Evolutionary conservation across 1,140 invertebrate genomes (phyloP).

Genomic region (Lucilia cuprina): DNA sequence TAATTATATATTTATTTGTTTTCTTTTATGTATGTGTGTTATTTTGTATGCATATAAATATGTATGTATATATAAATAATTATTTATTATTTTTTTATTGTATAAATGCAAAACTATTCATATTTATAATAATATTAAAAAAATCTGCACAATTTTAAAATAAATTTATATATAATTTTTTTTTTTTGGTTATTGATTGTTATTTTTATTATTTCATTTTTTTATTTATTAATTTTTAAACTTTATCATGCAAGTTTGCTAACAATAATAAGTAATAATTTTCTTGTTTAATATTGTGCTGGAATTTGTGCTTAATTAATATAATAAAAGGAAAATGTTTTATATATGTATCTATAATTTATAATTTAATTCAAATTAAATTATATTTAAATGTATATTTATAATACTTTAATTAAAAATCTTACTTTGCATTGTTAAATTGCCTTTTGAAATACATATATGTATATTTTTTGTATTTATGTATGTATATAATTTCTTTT

Average conservation of each 20-base stretch:
- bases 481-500: too few species aligned
- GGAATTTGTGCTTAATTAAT: constrained; percentile 11
- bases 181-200: constrained; percentile 21
- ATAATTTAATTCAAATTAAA: too few species aligned
- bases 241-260: background rate
- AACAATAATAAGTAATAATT: background rate
- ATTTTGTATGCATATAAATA: background rate
- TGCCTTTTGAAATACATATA: background rate
- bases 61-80: background rate
- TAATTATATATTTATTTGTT: too few species aligned
- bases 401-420: background rate
- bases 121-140: constrained; percentile 11
- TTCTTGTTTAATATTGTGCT: background rate
- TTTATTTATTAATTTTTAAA: background rate
- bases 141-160: constrained; percentile 16
- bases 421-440: background rate
- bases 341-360: too few species aligned
- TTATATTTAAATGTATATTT: too few species aligned
- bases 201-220: background rate
- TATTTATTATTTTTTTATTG: background rate
- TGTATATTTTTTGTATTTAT: too few species aligned
- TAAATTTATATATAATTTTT: background rate
- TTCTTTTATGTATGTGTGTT: background rate
- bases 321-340: background rate
- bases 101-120: constrained; percentile 21